phyloP scores from a whole-genome alignment of 1,140 invertebrate species.

The Zaprionus ornatus region DNA sequence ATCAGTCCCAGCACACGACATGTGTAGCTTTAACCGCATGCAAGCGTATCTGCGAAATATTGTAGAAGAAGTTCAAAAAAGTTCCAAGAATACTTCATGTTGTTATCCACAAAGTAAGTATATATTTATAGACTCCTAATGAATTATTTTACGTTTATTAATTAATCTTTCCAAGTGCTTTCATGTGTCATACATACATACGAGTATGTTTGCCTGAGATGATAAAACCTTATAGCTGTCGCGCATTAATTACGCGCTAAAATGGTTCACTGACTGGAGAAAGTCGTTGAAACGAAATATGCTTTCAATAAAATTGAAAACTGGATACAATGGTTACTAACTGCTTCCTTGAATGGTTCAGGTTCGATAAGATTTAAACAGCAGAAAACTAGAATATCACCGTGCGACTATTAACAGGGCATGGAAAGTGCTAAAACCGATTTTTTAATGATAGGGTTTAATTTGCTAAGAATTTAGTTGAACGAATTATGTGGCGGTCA shows the following conservation, averaged over 20 bases:
- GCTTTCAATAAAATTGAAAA: background rate
- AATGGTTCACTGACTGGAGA: background rate
- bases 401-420: too few species aligned
- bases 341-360: too few species aligned
- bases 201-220: background rate
- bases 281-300: background rate
- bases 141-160: conserved; percentile 7
- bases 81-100: background rate
- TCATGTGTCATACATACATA: background rate
- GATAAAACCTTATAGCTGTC: background rate
- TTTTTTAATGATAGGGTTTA: too few species aligned
- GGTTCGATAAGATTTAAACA: too few species aligned
- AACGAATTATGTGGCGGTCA: too few species aligned
- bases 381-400: too few species aligned
- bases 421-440: too few species aligned
- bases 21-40: background rate
- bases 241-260: background rate
- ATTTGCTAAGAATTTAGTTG: too few species aligned
- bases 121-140: background rate
- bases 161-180: conserved; percentile 16
- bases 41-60: conserved; percentile 2
- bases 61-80: background rate
- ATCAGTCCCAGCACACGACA: conserved; percentile 37
- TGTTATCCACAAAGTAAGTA: background rate
- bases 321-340: too few species aligned